phyloP scores from a whole-genome alignment of 2,797 vertebrate genomes.

The Danio choprae region DNA sequence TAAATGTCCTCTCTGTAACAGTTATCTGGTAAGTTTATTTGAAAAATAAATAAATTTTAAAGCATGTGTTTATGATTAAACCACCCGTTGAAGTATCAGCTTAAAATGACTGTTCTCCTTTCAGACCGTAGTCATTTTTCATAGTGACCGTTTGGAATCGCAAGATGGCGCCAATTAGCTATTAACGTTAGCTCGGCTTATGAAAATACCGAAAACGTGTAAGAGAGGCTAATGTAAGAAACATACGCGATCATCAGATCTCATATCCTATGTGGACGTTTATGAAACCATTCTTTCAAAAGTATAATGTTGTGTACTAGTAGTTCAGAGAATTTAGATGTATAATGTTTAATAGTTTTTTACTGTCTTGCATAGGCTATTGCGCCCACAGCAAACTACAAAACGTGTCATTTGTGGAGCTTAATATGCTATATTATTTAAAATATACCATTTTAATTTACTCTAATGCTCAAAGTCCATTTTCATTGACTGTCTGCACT shows the following conservation, averaged over 20 bases:
- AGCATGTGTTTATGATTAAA: not conserved
- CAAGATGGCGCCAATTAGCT: not conserved
- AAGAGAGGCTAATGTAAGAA: not conserved
- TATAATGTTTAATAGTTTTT: not conserved
- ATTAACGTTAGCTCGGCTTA: no score
- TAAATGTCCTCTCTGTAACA: not conserved
- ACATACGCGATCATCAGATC: no score
- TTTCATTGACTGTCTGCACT: not conserved
- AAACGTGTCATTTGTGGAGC: not conserved
- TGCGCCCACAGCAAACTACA: not conserved
- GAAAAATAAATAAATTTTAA: not conserved
- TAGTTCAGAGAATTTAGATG: not conserved
- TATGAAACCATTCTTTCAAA: no score
- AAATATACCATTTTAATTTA: not conserved
- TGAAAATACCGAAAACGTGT: not conserved
- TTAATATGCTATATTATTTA: not conserved
- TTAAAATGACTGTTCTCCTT: not conserved
- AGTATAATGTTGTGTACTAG: no score
- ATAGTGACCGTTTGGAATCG: not conserved
- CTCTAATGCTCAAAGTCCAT: not conserved
- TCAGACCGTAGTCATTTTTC: not conserved
- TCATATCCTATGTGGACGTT: no score
- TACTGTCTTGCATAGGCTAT: no score
- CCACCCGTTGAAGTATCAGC: not conserved
- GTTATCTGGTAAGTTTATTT: not conserved